Base-by-base conservation (phyloP, 2,797 vertebrate genomes). In the Crocidura indochinensis region DNA sequence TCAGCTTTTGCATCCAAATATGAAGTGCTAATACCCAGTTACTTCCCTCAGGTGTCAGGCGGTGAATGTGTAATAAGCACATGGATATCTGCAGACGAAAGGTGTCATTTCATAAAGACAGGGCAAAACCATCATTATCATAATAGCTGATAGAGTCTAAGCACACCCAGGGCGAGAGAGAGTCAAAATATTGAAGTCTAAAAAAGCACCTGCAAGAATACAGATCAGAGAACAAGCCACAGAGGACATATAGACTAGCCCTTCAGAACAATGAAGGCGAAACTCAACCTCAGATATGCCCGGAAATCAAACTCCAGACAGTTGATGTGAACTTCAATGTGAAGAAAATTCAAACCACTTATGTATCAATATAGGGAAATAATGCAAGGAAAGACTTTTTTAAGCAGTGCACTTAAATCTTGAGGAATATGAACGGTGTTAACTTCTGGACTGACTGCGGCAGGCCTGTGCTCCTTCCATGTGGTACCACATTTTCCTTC, bases 61-160 rank as follows among this genome's bases (percentile, higher is more conserved):
- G 62, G 6, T 27, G 71, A 78, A 72, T 24, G 56, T 73, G 15
- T 86, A 93, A 86, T 93, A 85, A 92, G 62, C 2, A 0, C 46
- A n/a, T 73, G 74, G 51, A n/a, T 87, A 87, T 79, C 82, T 88
- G 51, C 47, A 67, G 56, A 86, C 3, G 2, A 73, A 88, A 91
- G 67, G 81, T 84, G 84, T 95, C 89, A 91, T 94, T 93, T 94
- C 88, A 84, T 53, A 90, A 92, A 93, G 77, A 92, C 78, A 92
- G 74, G 87, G 8, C 2, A 46, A 94, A 75, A 51, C 60, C 49
- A 29, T 76, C 72, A 86, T 91, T 90, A 94, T 72, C 77, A 74
- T 83, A 90, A 92, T 64, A 93, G 77, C 74, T 31, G 38, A 77
- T 81, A 77, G 92, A 72, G 82, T 49, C 83, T 72, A 88, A 92